Conservation (phyloP, 1,140 invertebrate species). For the Aphelenchoides besseyi region DNA sequence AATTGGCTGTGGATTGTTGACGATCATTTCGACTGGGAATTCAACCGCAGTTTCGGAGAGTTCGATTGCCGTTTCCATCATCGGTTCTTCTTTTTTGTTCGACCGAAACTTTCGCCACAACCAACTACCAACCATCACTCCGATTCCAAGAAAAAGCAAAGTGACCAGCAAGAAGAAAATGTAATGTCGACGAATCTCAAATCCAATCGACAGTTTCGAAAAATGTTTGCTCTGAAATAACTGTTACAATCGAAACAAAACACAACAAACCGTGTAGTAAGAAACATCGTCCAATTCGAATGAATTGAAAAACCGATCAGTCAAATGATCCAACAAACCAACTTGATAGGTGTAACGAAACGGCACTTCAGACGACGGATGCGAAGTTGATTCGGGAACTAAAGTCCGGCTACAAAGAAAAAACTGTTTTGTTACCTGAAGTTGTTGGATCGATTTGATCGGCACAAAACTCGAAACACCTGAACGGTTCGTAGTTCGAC, state of each 20-base stretch:
- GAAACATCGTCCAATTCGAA: background rate
- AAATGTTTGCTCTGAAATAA: background rate
- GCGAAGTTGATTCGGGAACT: background rate
- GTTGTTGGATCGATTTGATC: background rate
- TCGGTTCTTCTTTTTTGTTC: background rate
- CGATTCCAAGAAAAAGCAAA: background rate
- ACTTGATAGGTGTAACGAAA: background rate
- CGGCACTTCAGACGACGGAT: too few relatives aligned
- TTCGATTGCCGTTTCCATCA: background rate
- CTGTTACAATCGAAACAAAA: background rate
- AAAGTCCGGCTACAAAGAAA: background rate
- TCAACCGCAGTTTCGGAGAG: background rate
- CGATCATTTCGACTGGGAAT: too few relatives aligned
- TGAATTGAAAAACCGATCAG: background rate
- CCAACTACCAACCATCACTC: background rate
- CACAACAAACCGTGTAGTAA: conserved; percentile 11
- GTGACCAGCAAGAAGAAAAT: background rate
- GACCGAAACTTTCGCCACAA: background rate
- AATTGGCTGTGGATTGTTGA: too few relatives aligned
- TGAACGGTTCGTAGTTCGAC: background rate
- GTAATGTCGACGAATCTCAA: conserved; percentile 5
- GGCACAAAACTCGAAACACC: conserved; percentile 17
- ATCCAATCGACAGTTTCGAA: background rate
- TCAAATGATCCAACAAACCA: conserved; percentile 13
- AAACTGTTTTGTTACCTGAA: background rate